Conservation (phyloP, 2,113 vertebrate species). For the Laterallus jamaicensis region DNA sequence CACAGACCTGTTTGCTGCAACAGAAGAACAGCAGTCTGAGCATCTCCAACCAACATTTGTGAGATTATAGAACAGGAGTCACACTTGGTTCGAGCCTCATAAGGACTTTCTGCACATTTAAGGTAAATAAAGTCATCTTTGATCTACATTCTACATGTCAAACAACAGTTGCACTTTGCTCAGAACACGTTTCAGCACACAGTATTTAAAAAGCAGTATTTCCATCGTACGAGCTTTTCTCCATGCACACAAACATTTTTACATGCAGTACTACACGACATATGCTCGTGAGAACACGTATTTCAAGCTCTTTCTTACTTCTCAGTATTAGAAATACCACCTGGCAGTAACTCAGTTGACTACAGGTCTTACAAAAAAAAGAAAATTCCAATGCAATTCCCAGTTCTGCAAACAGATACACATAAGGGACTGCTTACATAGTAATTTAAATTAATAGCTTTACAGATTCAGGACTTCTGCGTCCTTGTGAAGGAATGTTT, state of each 20-base stretch:
- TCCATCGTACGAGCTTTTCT: slow-evolving; percentile 31
- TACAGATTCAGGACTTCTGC: not conserved
- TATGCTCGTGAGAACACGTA: slow-evolving; percentile 19
- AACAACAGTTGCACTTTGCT: slow-evolving; percentile 48
- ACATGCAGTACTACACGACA: slow-evolving; percentile 56
- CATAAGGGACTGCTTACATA: slow-evolving; percentile 15
- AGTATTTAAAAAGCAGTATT: slow-evolving; percentile 14
- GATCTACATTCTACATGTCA: slow-evolving; percentile 28
- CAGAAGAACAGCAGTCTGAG: not conserved
- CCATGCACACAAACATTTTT: slow-evolving; percentile 64
- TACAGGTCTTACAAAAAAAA: not conserved
- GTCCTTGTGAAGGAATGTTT: not conserved
- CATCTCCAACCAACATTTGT: not conserved
- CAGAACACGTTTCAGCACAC: slow-evolving; percentile 44
- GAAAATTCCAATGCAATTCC: slow-evolving; percentile 24
- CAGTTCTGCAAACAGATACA: slow-evolving; percentile 28
- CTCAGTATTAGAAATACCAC: not conserved
- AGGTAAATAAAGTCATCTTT: not conserved
- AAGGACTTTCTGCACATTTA: slow-evolving; percentile 1
- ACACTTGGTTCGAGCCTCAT: not conserved
- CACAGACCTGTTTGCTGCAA: not conserved
- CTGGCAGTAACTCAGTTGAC: not conserved
- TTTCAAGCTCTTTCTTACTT: slow-evolving; percentile 18
- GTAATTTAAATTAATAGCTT: not conserved
- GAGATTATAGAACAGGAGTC: not conserved